Conservation (phyloP, 2,113 vertebrate species). For the Artemisiospiza belli region DNA sequence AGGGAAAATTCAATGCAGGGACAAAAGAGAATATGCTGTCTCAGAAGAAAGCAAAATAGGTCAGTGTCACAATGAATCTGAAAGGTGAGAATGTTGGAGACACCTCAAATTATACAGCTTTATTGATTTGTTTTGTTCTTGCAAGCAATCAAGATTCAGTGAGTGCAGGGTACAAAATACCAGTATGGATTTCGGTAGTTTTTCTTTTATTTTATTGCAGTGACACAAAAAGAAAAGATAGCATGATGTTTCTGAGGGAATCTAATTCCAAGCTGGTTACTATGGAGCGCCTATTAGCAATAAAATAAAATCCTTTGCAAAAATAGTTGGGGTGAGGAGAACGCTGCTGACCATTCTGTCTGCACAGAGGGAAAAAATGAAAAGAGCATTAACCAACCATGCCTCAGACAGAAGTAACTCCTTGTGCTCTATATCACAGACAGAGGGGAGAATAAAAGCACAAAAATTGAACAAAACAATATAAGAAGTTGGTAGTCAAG, state of each 20-base stretch:
- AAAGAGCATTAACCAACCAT: neutral
- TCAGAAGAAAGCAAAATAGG: neutral
- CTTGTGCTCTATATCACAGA: neutral
- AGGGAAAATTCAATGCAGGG: neutral
- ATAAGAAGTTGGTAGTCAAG: neutral
- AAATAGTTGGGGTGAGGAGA: neutral
- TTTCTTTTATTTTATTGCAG: neutral
- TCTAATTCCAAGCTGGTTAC: neutral
- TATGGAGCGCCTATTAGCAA: neutral
- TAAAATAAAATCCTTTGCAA: neutral
- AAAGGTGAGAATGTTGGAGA: neutral
- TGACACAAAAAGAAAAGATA: neutral
- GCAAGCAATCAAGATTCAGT: neutral
- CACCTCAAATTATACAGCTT: neutral
- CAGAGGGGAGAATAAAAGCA: neutral
- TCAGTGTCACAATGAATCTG: neutral
- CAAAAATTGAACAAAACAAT: neutral
- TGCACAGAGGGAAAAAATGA: neutral
- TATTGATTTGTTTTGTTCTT: constrained; percentile 30
- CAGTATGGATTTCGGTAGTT: neutral
- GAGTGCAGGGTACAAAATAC: neutral
- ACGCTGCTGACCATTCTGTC: neutral
- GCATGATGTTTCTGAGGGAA: neutral
- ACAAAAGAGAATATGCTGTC: neutral
- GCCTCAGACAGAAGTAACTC: neutral